phyloP scores from a whole-genome alignment of 2,888 invertebrate species.

The Uropetala carovei region DNA sequence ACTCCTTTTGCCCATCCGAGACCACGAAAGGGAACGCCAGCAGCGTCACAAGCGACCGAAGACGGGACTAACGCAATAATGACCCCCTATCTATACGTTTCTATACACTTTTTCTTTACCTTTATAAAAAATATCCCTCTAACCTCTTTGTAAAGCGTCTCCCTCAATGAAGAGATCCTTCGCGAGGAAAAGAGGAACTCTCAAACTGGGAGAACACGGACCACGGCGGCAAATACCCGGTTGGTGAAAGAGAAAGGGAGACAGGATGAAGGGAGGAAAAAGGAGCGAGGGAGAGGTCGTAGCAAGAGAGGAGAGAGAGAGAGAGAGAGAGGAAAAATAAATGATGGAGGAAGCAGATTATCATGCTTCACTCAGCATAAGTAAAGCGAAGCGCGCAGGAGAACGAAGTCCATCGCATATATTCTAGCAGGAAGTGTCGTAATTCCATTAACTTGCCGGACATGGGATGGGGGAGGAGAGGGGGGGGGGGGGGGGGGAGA shows the following conservation, averaged over 20 bases:
- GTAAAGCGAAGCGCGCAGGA: slow-evolving; percentile 54
- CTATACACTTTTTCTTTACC: neutral
- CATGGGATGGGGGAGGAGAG: neutral
- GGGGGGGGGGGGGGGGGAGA: neutral
- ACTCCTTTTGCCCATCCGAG: no score
- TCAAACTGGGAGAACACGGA: neutral
- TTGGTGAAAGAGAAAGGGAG: neutral
- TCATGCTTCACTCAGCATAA: slow-evolving; percentile 56
- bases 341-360: slow-evolving; percentile 61
- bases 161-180: neutral
- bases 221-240: neutral
- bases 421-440: slow-evolving; percentile 62
- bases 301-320: neutral
- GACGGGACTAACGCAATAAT: neutral
- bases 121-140: no score
- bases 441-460: slow-evolving; percentile 54
- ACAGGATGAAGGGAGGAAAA: neutral
- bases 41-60: neutral
- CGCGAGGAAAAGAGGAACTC: neutral
- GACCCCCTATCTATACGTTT: neutral
- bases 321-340: slow-evolving; percentile 54
- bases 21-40: neutral
- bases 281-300: neutral
- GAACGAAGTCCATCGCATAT: slow-evolving; percentile 57
- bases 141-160: neutral